Conservation (phyloP, 1,140 invertebrate species). For the Drosophila sulfurigaster region DNA sequence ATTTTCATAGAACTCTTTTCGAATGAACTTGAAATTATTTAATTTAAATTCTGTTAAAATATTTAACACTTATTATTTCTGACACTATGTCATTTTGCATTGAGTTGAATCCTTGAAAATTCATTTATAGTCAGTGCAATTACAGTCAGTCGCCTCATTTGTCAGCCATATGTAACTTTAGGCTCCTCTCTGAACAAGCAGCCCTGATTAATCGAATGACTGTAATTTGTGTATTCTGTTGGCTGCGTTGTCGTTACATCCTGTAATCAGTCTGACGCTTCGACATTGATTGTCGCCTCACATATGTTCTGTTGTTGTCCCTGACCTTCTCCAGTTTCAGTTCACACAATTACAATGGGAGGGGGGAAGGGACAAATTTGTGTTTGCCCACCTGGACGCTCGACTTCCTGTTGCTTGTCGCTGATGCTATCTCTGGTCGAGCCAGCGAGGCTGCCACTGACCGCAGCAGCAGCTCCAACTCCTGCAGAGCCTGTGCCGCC, state of each 20-base stretch:
- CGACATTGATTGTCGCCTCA: conserved; percentile 52
- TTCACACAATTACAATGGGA: conserved; percentile 39
- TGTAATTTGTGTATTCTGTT: conserved; percentile 25
- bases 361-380: neutral
- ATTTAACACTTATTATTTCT: too few relatives aligned
- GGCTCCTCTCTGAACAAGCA: neutral
- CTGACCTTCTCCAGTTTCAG: conserved; percentile 8
- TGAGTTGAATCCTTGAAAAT: too few relatives aligned
- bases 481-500: conserved; percentile 69
- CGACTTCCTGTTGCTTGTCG: conserved; percentile 75
- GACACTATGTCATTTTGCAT: too few relatives aligned
- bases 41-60: too few relatives aligned
- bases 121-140: neutral
- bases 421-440: conserved; percentile 63
- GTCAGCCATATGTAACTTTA: neutral
- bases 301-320: conserved; percentile 1
- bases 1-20: too few relatives aligned
- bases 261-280: conserved; percentile 48
- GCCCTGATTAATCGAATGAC: conserved; percentile 22
- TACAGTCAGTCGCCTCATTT: neutral
- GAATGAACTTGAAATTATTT: too few relatives aligned
- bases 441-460: conserved; percentile 47
- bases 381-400: conserved; percentile 74
- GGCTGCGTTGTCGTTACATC: neutral
- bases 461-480: conserved; percentile 29